Percentiles rank a stretch among this genome's conserved stretches.
Evolutionary conservation across 2,113 vertebrate species (phyloP).

Genomic region (Galbula dea): DNA sequence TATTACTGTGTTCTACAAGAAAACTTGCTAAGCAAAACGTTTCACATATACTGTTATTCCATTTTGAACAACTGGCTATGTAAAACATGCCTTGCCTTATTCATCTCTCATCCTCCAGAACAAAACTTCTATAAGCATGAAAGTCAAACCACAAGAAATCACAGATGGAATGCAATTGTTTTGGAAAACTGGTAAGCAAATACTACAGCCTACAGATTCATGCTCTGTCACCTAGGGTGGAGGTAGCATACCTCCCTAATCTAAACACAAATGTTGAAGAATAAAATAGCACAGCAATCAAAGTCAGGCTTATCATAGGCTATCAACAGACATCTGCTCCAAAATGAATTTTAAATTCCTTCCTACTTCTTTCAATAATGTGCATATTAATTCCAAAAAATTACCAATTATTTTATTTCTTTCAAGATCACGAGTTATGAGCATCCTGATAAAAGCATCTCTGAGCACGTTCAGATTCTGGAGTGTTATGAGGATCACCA

Average conservation of each 20-base stretch:
- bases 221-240: neutral
- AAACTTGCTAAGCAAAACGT: neutral
- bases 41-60: neutral
- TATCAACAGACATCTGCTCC: neutral
- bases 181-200: neutral
- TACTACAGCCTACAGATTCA: neutral
- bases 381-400: neutral
- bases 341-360: neutral
- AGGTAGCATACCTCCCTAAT: neutral
- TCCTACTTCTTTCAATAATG: neutral
- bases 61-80: neutral
- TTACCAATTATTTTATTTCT: neutral
- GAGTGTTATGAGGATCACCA: neutral
- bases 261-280: neutral
- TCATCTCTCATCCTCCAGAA: neutral
- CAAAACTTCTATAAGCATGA: neutral
- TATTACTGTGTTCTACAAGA: neutral
- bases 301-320: neutral
- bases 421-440: neutral
- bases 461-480: neutral
- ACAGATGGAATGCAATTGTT: neutral
- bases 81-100: neutral
- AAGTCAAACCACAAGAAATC: neutral
- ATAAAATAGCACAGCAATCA: neutral
- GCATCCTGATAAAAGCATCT: neutral